Evolutionary conservation across 2,113 vertebrate species (phyloP).

Genomic region (Indri indri): DNA sequence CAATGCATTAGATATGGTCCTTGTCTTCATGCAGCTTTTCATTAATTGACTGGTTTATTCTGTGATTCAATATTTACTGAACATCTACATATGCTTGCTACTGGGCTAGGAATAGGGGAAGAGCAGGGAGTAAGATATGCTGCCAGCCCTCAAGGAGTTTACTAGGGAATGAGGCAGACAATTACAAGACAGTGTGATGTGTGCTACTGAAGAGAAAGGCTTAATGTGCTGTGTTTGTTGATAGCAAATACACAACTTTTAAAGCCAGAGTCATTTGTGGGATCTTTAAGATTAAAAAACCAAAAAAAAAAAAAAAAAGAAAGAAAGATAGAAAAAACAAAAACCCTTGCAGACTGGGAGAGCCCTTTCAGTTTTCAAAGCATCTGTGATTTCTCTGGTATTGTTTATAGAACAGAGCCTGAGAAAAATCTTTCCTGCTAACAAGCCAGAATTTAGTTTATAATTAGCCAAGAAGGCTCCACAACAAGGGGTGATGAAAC

Average conservation of each 20-base stretch:
- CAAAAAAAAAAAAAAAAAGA: no score
- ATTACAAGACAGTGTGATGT: background rate
- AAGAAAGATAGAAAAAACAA: background rate
- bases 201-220: background rate
- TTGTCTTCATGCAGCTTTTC: background rate
- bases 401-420: slow-evolving; percentile 79
- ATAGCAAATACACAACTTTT: background rate
- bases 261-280: slow-evolving; percentile 30
- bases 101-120: background rate
- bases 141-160: background rate
- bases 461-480: slow-evolving; percentile 71
- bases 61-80: background rate
- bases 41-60: background rate
- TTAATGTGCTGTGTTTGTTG: background rate
- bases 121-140: background rate
- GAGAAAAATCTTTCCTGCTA: slow-evolving; percentile 75
- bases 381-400: slow-evolving; percentile 72
- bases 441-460: slow-evolving; percentile 77
- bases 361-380: slow-evolving; percentile 36
- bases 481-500: slow-evolving; percentile 45
- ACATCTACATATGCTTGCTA: background rate
- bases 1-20: background rate
- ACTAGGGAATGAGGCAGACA: background rate
- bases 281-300: slow-evolving; percentile 45
- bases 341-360: background rate